A percentile compares a stretch with the other conserved stretches of the same genome.
phyloP scores from a whole-genome alignment of 2,888 invertebrate genomes.

The Phytoseiulus persimilis region DNA sequence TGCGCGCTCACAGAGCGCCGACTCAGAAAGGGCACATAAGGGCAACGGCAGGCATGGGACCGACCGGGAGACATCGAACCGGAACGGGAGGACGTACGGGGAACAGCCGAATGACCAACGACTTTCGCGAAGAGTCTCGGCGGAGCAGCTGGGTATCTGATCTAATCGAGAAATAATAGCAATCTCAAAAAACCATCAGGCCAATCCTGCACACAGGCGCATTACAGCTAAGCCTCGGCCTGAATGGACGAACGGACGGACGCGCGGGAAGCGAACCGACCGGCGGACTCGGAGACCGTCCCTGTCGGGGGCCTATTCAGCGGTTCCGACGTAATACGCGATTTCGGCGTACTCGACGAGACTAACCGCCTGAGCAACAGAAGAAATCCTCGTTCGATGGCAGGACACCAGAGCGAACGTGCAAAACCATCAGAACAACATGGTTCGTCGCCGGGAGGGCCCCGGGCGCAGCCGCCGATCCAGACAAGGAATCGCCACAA shows the following conservation, averaged over 20 bases:
- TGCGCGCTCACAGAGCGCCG: neutral
- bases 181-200: constrained; percentile 5
- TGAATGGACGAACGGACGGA: neutral
- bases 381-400: too few relatives aligned
- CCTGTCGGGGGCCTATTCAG: neutral
- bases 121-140: neutral
- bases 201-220: neutral
- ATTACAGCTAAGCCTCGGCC: neutral
- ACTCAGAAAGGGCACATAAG: neutral
- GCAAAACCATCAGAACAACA: too few relatives aligned
- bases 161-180: constrained; percentile 5
- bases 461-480: too few relatives aligned
- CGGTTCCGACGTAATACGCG: neutral
- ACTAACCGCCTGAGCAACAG: too few relatives aligned
- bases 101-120: neutral
- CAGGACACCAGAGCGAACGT: too few relatives aligned
- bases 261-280: neutral
- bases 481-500: too few relatives aligned
- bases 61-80: neutral
- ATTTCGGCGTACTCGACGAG: neutral
- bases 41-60: neutral
- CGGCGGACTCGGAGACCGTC: neutral
- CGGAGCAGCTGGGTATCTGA: neutral
- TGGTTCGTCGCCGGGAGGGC: too few relatives aligned
- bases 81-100: neutral